Evolutionary conservation across 1,140 invertebrate species (phyloP).

Genomic region (Gonioctena quinquepunctata): DNA sequence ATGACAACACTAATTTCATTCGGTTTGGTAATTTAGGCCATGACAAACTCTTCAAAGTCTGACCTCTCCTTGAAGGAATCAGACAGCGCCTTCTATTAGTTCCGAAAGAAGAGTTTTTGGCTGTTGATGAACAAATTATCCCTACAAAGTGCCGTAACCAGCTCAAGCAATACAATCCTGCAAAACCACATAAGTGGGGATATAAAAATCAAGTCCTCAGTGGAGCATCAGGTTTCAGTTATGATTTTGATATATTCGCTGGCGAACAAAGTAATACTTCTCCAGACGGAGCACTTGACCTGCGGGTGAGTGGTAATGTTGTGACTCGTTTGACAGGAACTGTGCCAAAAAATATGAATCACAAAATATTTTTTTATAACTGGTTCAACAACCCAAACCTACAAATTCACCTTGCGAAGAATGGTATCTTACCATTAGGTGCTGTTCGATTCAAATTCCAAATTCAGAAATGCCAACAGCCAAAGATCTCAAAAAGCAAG

Average conservation of each 20-base stretch:
- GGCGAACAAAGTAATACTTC: no score
- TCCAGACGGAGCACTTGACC: background rate
- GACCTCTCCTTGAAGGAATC: no score
- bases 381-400: slow-evolving; percentile 12
- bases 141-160: background rate
- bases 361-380: slow-evolving; percentile 19
- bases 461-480: background rate
- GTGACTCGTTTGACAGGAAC: slow-evolving; percentile 3
- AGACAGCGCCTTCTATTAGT: no score
- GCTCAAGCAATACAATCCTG: slow-evolving; percentile 3
- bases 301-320: slow-evolving; percentile 23
- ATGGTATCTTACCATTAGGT: background rate
- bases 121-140: slow-evolving; percentile 9
- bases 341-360: slow-evolving; percentile 13
- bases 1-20: no score
- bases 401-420: background rate
- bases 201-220: slow-evolving; percentile 3
- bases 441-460: slow-evolving; percentile 6
- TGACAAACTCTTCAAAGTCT: no score
- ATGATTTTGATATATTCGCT: no score
- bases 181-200: slow-evolving; percentile 16
- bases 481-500: slow-evolving; percentile 13
- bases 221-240: background rate
- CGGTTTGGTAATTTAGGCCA: no score
- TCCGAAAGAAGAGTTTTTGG: background rate